These are phyloP conservation scores for Anhinga rufa DNA, from an alignment of 2,113 vertebrate genomes.

Conservation along the genomic window DNA sequence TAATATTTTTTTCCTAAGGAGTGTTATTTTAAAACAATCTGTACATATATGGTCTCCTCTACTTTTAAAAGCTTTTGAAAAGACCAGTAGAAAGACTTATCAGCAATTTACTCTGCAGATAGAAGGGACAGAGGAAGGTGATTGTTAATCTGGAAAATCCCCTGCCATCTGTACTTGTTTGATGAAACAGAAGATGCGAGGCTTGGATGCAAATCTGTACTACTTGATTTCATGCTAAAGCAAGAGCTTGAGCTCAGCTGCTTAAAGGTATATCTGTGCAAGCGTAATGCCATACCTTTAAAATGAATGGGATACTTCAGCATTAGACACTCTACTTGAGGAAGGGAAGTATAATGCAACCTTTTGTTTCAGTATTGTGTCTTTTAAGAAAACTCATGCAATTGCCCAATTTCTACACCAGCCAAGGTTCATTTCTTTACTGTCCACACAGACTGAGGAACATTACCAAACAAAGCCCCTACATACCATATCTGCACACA, in stretches of 20 bases:
- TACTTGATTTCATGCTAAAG: neutral
- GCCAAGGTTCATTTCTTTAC: neutral
- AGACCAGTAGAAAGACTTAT: neutral
- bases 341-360: neutral
- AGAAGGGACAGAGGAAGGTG: neutral
- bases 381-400: neutral
- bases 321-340: neutral
- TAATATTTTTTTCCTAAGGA: neutral
- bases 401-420: neutral
- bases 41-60: neutral
- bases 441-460: neutral
- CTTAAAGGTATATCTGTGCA: neutral
- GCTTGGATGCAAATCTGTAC: neutral
- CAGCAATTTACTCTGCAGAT: neutral
- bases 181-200: neutral
- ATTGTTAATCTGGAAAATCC: neutral
- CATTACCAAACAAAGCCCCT: neutral
- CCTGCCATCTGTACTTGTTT: neutral
- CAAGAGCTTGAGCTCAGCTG: neutral
- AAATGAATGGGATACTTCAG: neutral
- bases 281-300: rapidly evolving
- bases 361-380: neutral
- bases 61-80: neutral
- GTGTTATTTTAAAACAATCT: neutral
- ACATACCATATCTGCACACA: neutral